Evolutionary conservation across 2,888 invertebrate species (phyloP), one percentile per base, ranked within the genome.

Genomic region (Barypeithes pellucidus): DNA sequence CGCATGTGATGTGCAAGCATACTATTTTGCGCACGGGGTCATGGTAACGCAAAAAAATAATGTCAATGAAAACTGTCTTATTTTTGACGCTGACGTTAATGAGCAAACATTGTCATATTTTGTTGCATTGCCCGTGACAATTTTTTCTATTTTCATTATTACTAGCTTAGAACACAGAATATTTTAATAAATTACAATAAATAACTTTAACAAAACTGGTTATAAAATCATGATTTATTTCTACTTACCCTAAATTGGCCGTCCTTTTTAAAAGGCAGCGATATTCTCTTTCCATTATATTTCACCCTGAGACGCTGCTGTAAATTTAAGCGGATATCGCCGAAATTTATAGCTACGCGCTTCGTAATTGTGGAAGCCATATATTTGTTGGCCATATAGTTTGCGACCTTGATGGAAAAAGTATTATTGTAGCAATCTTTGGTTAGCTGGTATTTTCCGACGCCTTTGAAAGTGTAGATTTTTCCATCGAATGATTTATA

Each of bases 401-500:
- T 98, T 43, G 96, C 94, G 70, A 97, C 95, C 72, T 96, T 90
- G 75, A 98, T 93, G 7, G 95, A 93, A 84, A 97, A 97, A 12
- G 92, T 90, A 79, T 92, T 90, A 79, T 91, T 91, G 77, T 90
- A 89, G 83, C 97, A 97, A 85, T 97, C 97, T 16, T 95, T 92
- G 0, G 93, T 92, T 78, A 98, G 86, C 79, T 96, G 92, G 85
- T 98, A 98, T 85, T 95, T 95, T 87, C 98, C 98, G 0, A 95
- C 91, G 39, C 97, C 98, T 87, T 95, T 95, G 84, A 98, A 98
- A 84, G 95, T 96, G 86, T 93, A 98, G 82, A 96, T 94, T 84
- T 94, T 94, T 41, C 97, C 97, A 82, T 98, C 98, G 85, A 97
- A 98, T 3, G 97, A 97, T 81, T 94, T 92, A 84, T 97, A 98